Percentiles rank a stretch among this genome's conserved stretches.
Conservation (phyloP, 2,888 invertebrate species). For the Isoperla grammatica region DNA sequence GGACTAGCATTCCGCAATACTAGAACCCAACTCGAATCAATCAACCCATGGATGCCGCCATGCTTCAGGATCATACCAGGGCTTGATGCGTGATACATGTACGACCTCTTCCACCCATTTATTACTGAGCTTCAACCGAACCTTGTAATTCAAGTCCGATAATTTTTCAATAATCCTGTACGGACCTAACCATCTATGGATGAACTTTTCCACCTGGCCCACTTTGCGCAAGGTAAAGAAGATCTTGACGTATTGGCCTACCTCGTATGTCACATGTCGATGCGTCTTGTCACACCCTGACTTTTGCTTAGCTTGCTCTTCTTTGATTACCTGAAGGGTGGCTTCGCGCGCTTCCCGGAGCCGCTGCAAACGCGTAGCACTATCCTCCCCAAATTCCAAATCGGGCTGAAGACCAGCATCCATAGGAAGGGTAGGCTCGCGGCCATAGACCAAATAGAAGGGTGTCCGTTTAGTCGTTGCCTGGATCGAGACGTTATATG, state of each 20-base stretch:
- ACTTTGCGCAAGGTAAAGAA: background rate
- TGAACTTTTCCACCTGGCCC: background rate
- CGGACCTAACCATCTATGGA: background rate
- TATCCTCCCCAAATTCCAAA: background rate
- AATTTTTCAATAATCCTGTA: background rate
- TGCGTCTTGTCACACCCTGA: background rate
- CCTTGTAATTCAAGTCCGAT: conserved; percentile 8
- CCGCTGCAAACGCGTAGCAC: no score
- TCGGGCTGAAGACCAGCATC: background rate
- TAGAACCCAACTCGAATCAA: no score
- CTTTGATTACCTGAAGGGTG: background rate
- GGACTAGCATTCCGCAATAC: no score
- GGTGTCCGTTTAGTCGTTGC: conserved; percentile 28
- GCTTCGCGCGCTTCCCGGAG: no score
- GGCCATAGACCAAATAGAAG: conserved; percentile 3
- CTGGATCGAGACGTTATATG: conserved; percentile 30
- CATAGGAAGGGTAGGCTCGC: background rate
- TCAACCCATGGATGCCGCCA: background rate
- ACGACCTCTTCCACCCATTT: background rate
- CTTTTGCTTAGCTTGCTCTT: background rate
- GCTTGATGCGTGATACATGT: conserved; percentile 6
- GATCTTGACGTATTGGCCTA: conserved; percentile 1
- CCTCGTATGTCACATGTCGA: background rate
- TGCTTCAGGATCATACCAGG: background rate
- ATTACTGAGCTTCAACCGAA: background rate